Evolutionary conservation across 2,888 invertebrate species (phyloP).

Genomic region (Zhengitettix transpicula): DNA sequence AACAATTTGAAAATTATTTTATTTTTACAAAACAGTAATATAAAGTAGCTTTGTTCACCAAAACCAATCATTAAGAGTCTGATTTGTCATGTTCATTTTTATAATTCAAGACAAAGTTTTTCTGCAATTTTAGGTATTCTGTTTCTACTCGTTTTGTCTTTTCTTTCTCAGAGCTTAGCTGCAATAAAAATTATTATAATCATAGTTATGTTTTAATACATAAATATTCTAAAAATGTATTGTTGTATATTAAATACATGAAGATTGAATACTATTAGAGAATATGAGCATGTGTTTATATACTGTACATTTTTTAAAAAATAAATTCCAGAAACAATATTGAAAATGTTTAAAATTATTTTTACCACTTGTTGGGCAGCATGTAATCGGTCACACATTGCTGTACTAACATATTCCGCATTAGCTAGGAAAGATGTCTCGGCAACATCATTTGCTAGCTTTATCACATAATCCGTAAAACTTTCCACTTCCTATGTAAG

Average conservation of each 20-base stretch:
- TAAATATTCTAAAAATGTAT: not conserved
- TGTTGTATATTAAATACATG: not conserved
- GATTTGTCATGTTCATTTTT: not conserved
- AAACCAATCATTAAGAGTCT: too few species aligned
- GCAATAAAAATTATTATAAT: not conserved
- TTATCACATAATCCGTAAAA: constrained; percentile 39
- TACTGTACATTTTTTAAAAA: too few species aligned
- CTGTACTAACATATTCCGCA: constrained; percentile 34
- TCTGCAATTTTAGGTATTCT: not conserved
- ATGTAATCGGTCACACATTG: constrained; percentile 30
- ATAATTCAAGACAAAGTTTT: not conserved
- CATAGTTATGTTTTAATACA: not conserved
- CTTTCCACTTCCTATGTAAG: constrained; percentile 14
- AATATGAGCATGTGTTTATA: too few species aligned
- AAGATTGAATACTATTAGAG: too few species aligned
- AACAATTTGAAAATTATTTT: too few species aligned
- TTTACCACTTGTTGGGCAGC: constrained; percentile 9
- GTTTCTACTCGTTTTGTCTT: not conserved
- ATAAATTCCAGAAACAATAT: not conserved
- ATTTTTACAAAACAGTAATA: too few species aligned
- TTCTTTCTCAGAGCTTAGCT: not conserved
- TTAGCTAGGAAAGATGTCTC: constrained; percentile 37
- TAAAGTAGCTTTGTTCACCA: too few species aligned
- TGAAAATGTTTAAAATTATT: not conserved
- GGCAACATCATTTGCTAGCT: constrained; percentile 33